These are phyloP conservation scores for Stenodema calcarata DNA, from an alignment of 2,888 invertebrate genomes.

Conservation along the genomic window DNA sequence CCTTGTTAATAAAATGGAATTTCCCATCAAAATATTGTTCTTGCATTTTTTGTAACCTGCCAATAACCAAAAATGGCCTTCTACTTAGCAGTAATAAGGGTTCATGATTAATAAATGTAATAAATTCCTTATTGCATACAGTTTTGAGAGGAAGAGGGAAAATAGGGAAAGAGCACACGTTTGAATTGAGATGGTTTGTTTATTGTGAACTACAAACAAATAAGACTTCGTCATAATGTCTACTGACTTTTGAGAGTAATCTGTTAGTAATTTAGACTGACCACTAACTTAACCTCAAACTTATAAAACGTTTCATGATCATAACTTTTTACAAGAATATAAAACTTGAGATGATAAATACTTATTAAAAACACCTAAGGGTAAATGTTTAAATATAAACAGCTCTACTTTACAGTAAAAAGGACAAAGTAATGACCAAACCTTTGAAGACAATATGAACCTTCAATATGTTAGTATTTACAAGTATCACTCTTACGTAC, in stretches of 20 bases:
- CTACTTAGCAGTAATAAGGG: no score
- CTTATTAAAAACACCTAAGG: neutral
- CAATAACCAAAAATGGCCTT: no score
- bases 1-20: no score
- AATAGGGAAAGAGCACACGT: neutral
- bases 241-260: slow-evolving; percentile 31
- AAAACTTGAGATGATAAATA: neutral
- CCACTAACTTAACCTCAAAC: slow-evolving; percentile 34
- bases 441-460: slow-evolving; percentile 8
- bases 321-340: slow-evolving; percentile 31
- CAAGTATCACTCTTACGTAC: neutral
- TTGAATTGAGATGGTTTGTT: slow-evolving; percentile 27
- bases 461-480: neutral
- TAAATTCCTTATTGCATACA: no score
- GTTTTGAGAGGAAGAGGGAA: neutral
- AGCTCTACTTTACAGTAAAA: slow-evolving; percentile 4
- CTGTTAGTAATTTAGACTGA: slow-evolving; percentile 38
- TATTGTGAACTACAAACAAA: slow-evolving; percentile 39
- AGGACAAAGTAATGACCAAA: neutral
- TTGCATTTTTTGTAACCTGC: no score
- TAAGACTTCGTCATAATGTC: slow-evolving; percentile 8
- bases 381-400: neutral
- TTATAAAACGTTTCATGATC: slow-evolving; percentile 17
- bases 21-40: no score
- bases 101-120: no score